These are phyloP conservation scores for Pseudopodoces humilis DNA, from an alignment of 2,113 vertebrate genomes.

Conservation along the genomic window DNA sequence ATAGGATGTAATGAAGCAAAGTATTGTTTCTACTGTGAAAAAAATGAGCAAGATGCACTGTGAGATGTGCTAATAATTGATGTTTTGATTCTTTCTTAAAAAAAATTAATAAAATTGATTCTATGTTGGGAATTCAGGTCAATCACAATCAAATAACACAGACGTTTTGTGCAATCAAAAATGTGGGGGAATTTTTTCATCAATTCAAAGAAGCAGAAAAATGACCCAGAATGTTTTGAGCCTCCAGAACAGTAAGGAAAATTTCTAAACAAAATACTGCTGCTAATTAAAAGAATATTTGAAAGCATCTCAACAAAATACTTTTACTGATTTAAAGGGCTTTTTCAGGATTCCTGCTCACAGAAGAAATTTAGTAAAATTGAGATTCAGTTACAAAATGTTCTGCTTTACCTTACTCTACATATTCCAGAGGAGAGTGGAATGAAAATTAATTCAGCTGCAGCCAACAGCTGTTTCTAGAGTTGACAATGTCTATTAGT, in stretches of 20 bases:
- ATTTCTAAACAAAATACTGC: neutral
- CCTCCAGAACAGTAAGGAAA: neutral
- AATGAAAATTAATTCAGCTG: neutral
- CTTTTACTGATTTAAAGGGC: neutral
- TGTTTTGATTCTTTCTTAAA: neutral
- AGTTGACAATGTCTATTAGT: neutral
- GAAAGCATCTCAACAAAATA: neutral
- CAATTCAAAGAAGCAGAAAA: neutral
- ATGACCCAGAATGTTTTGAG: neutral
- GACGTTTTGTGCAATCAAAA: neutral
- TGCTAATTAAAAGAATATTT: neutral
- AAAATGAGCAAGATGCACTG: neutral
- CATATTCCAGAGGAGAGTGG: neutral
- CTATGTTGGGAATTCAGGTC: slow-evolving; percentile 1
- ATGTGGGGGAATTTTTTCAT: neutral
- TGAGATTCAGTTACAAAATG: neutral
- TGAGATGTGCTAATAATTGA: neutral
- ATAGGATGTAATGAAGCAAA: neutral
- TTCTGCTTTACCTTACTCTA: neutral
- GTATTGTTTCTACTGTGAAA: neutral
- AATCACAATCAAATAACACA: neutral
- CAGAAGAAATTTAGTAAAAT: neutral
- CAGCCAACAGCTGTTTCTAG: neutral
- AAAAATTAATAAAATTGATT: neutral
- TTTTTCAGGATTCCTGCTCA: neutral